Conservation (phyloP, 2,888 invertebrate genomes). For the Dioctria linearis region DNA sequence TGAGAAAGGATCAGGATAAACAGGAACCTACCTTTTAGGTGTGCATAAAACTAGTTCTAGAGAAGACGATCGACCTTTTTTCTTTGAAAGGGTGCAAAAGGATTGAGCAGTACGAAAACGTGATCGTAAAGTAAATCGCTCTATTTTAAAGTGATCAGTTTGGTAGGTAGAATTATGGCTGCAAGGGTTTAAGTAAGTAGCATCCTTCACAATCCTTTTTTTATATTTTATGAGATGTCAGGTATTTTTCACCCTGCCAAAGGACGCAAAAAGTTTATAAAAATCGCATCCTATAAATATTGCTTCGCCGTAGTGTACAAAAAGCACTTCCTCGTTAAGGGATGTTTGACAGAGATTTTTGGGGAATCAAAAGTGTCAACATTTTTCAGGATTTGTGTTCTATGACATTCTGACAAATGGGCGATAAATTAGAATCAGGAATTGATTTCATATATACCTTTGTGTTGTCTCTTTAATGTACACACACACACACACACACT, state of each 20-base stretch:
- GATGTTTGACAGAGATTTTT: constrained; percentile 26
- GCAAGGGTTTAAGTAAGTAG: not conserved
- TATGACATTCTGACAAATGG: constrained; percentile 54
- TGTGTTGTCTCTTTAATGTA: not conserved
- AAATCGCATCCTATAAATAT: constrained; percentile 56
- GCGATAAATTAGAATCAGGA: constrained; percentile 56
- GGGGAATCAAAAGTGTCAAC: constrained; percentile 44
- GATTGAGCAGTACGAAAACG: constrained; percentile 55
- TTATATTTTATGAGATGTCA: not conserved
- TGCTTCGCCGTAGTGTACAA: not conserved
- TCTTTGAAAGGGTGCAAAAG: constrained; percentile 55
- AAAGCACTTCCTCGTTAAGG: constrained; percentile 32
- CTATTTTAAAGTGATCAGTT: constrained; percentile 54
- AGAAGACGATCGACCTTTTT: constrained; percentile 27
- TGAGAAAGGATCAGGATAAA: constrained; percentile 57
- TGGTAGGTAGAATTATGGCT: constrained; percentile 27
- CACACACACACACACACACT: not conserved
- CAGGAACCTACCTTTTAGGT: constrained; percentile 56
- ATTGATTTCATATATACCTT: not conserved
- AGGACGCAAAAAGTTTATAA: constrained; percentile 57
- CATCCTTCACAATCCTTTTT: constrained; percentile 27
- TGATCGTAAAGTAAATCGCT: constrained; percentile 56
- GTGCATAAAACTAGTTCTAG: constrained; percentile 48
- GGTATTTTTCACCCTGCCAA: constrained; percentile 7
- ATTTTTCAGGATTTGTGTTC: constrained; percentile 54